Conservation (phyloP, 2,797 vertebrate genomes). For the Prionace glauca region DNA sequence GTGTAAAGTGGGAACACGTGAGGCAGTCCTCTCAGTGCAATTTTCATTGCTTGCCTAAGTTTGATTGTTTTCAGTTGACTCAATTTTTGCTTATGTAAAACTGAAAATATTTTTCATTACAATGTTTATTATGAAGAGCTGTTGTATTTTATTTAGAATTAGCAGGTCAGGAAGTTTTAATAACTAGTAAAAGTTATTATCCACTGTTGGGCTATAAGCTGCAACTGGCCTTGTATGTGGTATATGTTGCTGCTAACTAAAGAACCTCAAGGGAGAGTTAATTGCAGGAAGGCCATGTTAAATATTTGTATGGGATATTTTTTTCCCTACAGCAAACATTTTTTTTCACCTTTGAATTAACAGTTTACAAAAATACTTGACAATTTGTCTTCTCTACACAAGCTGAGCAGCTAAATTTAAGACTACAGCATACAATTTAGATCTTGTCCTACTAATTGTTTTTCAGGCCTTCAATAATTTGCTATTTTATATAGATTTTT, state of each 20-base stretch:
- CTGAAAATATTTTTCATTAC: neutral
- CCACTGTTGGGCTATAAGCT: constrained; percentile 41
- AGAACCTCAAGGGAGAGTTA: constrained; percentile 97
- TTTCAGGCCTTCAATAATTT: neutral
- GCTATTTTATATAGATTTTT: neutral
- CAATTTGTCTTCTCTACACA: constrained; percentile 16
- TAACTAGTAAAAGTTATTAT: neutral
- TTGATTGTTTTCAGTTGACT: neutral
- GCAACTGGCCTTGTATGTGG: constrained; percentile 81
- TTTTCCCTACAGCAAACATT: constrained; percentile 91
- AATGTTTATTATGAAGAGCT: neutral
- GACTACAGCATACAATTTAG: neutral
- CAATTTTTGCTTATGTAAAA: neutral
- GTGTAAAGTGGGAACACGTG: neutral
- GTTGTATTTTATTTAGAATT: neutral
- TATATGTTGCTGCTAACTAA: constrained; percentile 98
- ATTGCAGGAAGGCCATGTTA: constrained; percentile 99
- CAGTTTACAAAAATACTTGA: constrained; percentile 60
- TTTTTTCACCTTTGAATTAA: constrained; percentile 69
- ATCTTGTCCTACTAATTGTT: neutral
- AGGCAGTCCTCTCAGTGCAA: neutral
- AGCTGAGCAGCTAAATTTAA: neutral
- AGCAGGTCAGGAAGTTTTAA: neutral
- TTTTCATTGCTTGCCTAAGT: neutral
- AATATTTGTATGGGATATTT: constrained; percentile 82